These are phyloP conservation scores for Deroplatys truncata DNA, from an alignment of 2,888 invertebrate genomes.

Conservation along the genomic window DNA sequence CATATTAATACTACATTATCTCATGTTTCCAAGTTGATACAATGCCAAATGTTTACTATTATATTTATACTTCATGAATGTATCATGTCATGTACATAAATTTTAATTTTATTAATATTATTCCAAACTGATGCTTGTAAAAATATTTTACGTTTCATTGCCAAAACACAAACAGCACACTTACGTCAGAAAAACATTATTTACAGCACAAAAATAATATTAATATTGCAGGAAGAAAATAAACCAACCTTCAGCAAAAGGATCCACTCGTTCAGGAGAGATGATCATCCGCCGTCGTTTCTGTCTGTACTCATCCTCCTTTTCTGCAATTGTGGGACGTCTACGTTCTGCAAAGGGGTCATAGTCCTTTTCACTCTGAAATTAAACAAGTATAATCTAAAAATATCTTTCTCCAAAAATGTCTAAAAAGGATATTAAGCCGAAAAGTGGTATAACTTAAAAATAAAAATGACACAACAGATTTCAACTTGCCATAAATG, in stretches of 20 bases:
- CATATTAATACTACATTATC: no score
- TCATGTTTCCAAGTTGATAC: no score
- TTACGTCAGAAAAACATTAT: background rate
- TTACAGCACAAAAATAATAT: background rate
- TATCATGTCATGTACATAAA: no score
- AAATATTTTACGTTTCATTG: background rate
- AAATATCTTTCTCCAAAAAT: background rate
- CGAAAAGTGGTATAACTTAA: background rate
- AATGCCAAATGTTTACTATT: no score
- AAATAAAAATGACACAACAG: background rate
- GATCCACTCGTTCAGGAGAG: constrained; percentile 95
- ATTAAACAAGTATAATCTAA: constrained; percentile 26
- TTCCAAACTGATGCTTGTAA: no score
- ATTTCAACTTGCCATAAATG: background rate
- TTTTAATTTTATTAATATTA: no score
- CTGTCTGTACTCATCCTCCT: constrained; percentile 95
- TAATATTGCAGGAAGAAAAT: background rate
- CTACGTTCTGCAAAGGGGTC: constrained; percentile 93
- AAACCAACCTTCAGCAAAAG: constrained; percentile 92
- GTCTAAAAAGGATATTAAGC: background rate
- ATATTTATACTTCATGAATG: no score
- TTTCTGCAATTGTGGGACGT: constrained; percentile 87
- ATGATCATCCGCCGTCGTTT: constrained; percentile 85
- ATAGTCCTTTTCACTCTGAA: constrained; percentile 82
- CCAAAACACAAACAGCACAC: background rate